Evolutionary conservation across 2,888 invertebrate genomes (phyloP).

Genomic region (Mylabris sibirica): DNA sequence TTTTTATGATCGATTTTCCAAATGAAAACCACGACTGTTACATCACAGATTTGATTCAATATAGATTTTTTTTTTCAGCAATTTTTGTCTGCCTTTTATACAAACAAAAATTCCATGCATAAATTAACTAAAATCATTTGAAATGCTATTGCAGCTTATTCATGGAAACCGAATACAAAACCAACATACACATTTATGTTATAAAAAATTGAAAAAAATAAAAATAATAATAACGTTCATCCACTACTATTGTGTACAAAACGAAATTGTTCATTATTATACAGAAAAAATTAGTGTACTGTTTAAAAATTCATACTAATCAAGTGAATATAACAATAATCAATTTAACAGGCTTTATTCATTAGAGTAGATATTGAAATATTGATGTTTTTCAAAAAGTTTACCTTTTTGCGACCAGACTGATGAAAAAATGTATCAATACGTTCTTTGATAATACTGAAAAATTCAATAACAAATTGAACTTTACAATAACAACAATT

Average conservation of each 20-base stretch:
- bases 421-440: too few species aligned
- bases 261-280: not conserved
- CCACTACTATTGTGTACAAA: not conserved
- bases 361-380: too few species aligned
- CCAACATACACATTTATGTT: not conserved
- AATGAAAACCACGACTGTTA: not conserved
- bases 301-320: too few species aligned
- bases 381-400: too few species aligned
- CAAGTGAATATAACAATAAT: too few species aligned
- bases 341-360: too few species aligned
- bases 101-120: conserved; percentile 3
- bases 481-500: too few species aligned
- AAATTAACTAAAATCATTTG: not conserved
- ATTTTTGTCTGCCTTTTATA: not conserved
- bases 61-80: not conserved
- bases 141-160: not conserved
- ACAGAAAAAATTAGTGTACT: not conserved
- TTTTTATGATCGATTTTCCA: conserved; percentile 7
- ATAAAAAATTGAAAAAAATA: not conserved
- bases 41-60: not conserved
- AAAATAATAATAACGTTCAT: not conserved
- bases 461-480: not conserved
- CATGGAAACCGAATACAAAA: not conserved
- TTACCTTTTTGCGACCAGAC: too few species aligned
- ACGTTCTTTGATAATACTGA: not conserved